Percentiles rank a stretch among this genome's conserved stretches.
Evolutionary conservation across 1,140 invertebrate genomes (phyloP).

Genomic region (Nephila pilipes): DNA sequence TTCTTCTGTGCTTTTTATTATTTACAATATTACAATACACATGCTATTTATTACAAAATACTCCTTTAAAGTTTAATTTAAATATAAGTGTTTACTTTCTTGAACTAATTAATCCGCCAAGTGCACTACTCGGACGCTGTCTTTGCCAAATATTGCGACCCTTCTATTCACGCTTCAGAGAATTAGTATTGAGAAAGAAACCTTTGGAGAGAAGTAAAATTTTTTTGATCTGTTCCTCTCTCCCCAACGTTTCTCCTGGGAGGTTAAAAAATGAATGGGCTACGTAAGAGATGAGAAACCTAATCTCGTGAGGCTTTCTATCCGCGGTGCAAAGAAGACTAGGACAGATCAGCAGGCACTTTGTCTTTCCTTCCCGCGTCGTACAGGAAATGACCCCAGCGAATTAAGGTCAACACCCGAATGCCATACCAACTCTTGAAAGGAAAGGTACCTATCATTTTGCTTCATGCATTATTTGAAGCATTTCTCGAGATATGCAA

Average conservation of each 20-base stretch:
- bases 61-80: no score
- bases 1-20: no score
- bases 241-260: constrained; percentile 44
- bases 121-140: background rate
- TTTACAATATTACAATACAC: no score
- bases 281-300: constrained; percentile 40
- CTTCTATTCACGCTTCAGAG: background rate
- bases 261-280: constrained; percentile 61
- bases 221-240: background rate
- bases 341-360: constrained; percentile 43
- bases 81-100: background rate
- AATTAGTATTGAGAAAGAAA: constrained; percentile 11
- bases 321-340: background rate
- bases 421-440: background rate
- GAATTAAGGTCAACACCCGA: constrained; percentile 58
- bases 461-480: background rate
- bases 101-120: background rate
- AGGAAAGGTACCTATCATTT: background rate
- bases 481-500: background rate
- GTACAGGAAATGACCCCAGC: constrained; percentile 58
- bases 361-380: constrained; percentile 54
- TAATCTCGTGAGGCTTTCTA: constrained; percentile 31
- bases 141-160: background rate
- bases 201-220: background rate
- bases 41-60: no score